Evolutionary conservation across 2,888 invertebrate genomes (phyloP).

Genomic region (Phrixothrix hirtus): DNA sequence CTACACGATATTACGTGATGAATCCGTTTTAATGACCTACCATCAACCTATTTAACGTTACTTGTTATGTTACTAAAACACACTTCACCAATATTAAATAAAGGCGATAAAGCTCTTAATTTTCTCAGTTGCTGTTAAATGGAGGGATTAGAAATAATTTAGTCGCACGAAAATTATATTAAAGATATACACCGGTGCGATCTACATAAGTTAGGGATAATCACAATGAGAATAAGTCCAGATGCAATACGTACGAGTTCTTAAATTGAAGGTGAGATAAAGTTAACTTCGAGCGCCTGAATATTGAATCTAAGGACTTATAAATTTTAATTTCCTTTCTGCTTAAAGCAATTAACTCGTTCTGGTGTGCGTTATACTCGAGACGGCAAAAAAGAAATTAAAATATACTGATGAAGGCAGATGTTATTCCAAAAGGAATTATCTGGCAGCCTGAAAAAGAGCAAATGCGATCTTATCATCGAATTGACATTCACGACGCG

Average conservation of each 20-base stretch:
- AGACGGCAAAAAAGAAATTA: constrained; percentile 24
- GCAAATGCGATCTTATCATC: constrained; percentile 30
- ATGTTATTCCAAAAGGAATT: constrained; percentile 34
- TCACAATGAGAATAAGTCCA: constrained; percentile 47
- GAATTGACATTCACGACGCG: constrained; percentile 47
- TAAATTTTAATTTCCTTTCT: constrained; percentile 54
- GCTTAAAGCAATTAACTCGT: constrained; percentile 49
- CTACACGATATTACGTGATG: constrained; percentile 21
- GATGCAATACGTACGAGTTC: constrained; percentile 47
- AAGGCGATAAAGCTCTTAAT: constrained; percentile 11
- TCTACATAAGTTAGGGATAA: constrained; percentile 48
- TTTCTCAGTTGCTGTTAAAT: constrained; percentile 14
- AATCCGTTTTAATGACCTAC: constrained; percentile 21
- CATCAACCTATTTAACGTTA: constrained; percentile 18
- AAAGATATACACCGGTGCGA: constrained; percentile 34
- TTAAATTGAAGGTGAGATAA: constrained; percentile 47
- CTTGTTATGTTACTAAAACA: constrained; percentile 15
- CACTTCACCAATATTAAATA: constrained; percentile 19
- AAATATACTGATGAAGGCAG: constrained; percentile 36
- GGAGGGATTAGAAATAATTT: constrained; percentile 11
- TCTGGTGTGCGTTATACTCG: constrained; percentile 40
- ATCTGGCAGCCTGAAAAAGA: constrained; percentile 18
- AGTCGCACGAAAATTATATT: constrained; percentile 19
- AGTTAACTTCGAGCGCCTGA: constrained; percentile 36
- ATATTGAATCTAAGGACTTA: constrained; percentile 52